Percentiles rank a stretch among this genome's conserved stretches.
Conservation (phyloP, 2,888 invertebrate genomes). For the Hofmannophila pseudospretella region DNA sequence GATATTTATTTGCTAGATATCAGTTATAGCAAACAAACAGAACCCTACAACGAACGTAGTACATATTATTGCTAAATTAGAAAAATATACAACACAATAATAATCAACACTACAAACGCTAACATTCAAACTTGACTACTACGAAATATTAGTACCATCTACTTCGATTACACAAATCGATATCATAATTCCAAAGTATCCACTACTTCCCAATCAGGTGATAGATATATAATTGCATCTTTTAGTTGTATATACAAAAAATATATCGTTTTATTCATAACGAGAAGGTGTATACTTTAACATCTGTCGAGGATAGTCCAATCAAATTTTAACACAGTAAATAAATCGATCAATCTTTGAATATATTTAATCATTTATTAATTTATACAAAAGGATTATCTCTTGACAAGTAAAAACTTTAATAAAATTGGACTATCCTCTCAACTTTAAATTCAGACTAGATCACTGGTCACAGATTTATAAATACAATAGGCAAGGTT, state of each 20-base stretch:
- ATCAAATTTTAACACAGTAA: neutral
- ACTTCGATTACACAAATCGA: slow-evolving; percentile 22
- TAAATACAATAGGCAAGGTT: slow-evolving; percentile 62
- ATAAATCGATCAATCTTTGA: neutral
- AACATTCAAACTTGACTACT: slow-evolving; percentile 25
- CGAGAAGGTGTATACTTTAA: slow-evolving; percentile 23
- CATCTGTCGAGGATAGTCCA: slow-evolving; percentile 6
- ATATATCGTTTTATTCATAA: slow-evolving; percentile 37
- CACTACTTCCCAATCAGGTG: slow-evolving; percentile 25
- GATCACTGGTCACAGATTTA: slow-evolving; percentile 68
- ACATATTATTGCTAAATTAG: neutral
- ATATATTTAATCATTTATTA: too few species aligned
- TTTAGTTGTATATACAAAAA: slow-evolving; percentile 55
- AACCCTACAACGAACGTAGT: neutral
- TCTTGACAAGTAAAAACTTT: too few species aligned
- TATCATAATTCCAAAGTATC: slow-evolving; percentile 9
- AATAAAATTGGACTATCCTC: slow-evolving; percentile 34
- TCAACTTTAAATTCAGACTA: slow-evolving; percentile 54
- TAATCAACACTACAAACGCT: slow-evolving; percentile 1
- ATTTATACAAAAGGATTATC: too few species aligned
- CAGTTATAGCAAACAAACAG: neutral
- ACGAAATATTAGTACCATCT: slow-evolving; percentile 48
- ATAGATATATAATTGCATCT: slow-evolving; percentile 30
- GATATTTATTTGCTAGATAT: too few species aligned
- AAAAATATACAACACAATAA: slow-evolving; percentile 1